Conservation (phyloP, 2,888 invertebrate species). For the Leptopilina drosophilae region DNA sequence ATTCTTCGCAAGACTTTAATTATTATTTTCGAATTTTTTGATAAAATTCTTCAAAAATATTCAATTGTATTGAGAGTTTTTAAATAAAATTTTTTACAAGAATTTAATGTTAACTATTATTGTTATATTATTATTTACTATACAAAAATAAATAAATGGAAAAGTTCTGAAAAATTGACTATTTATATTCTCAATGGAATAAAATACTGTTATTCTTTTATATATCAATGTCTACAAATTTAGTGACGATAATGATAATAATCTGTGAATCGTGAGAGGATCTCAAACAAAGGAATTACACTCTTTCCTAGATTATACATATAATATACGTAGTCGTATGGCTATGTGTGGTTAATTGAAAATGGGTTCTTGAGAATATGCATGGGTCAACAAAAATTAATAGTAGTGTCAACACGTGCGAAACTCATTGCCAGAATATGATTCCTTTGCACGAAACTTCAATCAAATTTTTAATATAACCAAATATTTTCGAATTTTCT, state of each 20-base stretch:
- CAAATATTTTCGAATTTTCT: too few species aligned
- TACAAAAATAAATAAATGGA: too few species aligned
- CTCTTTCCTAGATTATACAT: slow-evolving; percentile 3
- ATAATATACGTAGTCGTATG: neutral
- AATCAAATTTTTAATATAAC: too few species aligned
- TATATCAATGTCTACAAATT: neutral
- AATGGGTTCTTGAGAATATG: slow-evolving; percentile 3
- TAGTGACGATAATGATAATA: slow-evolving; percentile 1
- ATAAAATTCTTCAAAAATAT: too few species aligned
- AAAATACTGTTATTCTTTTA: neutral
- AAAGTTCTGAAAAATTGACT: neutral
- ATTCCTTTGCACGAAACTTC: too few species aligned
- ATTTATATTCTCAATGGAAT: neutral
- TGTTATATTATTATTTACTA: too few species aligned
- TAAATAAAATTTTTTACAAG: too few species aligned
- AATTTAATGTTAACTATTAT: too few species aligned
- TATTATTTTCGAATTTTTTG: too few species aligned
- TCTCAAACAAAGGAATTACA: slow-evolving; percentile 23
- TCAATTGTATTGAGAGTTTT: too few species aligned
- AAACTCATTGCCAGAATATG: neutral
- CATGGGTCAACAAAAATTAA: slow-evolving; percentile 15
- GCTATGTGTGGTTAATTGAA: neutral
- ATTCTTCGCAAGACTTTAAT: too few species aligned
- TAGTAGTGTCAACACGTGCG: neutral
- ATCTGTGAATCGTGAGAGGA: slow-evolving; percentile 26